These are phyloP conservation scores for Protodeltote pygarga DNA, from an alignment of 2,888 invertebrate species.

Conservation along the genomic window DNA sequence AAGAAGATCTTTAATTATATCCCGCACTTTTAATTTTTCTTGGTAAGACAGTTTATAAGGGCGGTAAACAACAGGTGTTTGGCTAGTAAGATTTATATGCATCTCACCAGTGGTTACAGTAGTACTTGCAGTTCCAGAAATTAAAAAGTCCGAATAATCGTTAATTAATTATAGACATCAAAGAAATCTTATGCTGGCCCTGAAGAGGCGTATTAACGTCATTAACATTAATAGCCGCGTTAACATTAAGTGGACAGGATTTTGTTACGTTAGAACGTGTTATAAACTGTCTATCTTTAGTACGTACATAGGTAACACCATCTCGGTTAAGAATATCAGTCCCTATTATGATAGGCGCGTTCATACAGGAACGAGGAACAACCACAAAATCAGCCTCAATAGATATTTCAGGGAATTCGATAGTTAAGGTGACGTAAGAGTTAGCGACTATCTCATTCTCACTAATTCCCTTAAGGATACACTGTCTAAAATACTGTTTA, in stretches of 20 bases:
- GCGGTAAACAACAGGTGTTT: background rate
- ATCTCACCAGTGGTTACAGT: background rate
- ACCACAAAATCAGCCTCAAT: slow-evolving; percentile 42
- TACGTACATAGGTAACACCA: slow-evolving; percentile 13
- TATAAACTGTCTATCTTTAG: slow-evolving; percentile 4
- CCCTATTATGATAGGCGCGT: slow-evolving; percentile 36
- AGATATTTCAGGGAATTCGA: slow-evolving; percentile 35
- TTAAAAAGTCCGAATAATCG: background rate
- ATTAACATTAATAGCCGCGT: too few relatives aligned
- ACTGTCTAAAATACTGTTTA: slow-evolving; percentile 11
- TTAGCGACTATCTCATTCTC: slow-evolving; percentile 20
- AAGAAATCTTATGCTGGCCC: background rate
- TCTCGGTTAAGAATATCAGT: slow-evolving; percentile 42
- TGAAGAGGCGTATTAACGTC: too few relatives aligned
- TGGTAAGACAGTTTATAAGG: background rate
- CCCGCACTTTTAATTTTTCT: background rate
- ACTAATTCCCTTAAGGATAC: slow-evolving; percentile 30
- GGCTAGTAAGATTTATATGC: background rate
- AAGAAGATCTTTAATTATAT: background rate
- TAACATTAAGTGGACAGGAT: too few relatives aligned
- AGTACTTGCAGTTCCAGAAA: background rate
- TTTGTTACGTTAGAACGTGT: background rate
- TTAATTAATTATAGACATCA: background rate
- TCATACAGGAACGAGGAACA: slow-evolving; percentile 25
- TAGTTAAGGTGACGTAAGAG: slow-evolving; percentile 18